phyloP scores from a whole-genome alignment of 2,113 vertebrate genomes.

The Dryoscopus gambensis region DNA sequence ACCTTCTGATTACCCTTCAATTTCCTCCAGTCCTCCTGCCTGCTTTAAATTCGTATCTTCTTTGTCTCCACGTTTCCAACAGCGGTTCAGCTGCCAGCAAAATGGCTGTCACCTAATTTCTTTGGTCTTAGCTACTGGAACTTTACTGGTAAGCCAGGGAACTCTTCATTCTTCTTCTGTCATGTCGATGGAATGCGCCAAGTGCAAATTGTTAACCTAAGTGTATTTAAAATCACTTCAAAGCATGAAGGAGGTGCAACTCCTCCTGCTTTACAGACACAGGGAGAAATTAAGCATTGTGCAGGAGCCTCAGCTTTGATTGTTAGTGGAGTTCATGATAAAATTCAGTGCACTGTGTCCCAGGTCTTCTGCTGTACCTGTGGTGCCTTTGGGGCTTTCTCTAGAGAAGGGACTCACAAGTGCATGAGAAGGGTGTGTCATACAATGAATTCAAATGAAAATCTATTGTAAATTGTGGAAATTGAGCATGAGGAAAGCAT shows the following conservation, averaged over 20 bases:
- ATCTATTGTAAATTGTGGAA: not conserved
- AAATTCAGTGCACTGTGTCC: not conserved
- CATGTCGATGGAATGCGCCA: not conserved
- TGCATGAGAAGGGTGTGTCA: not conserved
- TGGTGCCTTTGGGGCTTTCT: not conserved
- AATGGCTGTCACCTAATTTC: not conserved
- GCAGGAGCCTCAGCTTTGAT: not conserved
- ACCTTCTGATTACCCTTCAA: not conserved
- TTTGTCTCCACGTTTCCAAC: not conserved
- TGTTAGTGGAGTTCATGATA: not conserved
- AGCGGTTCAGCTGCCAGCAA: not conserved
- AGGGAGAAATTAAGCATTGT: not conserved
- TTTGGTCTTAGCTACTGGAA: not conserved
- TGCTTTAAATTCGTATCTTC: not conserved
- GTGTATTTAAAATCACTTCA: not conserved
- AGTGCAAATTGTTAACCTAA: not conserved
- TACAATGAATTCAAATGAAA: not conserved
- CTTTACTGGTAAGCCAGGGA: not conserved
- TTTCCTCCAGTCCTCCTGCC: not conserved
- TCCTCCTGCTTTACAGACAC: not conserved
- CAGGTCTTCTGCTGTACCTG: not conserved
- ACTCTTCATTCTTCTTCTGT: not conserved
- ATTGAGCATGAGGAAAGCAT: not conserved
- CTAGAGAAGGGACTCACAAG: not conserved
- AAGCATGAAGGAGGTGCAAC: not conserved